Evolutionary conservation across 2,797 vertebrate species (phyloP).

Genomic region (Coendou prehensilis): DNA sequence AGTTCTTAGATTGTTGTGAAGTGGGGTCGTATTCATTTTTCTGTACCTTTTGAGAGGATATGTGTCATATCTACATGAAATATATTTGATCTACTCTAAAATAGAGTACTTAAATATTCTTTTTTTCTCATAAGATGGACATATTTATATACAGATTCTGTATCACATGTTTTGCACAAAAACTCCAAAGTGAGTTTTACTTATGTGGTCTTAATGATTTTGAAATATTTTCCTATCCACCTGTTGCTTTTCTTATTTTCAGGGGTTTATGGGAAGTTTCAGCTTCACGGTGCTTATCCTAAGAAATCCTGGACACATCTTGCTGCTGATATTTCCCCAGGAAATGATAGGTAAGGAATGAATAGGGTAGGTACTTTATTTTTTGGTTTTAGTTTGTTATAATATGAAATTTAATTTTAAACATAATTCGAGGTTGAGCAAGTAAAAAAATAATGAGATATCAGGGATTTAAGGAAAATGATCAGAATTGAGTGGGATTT

Average conservation of each 20-base stretch:
- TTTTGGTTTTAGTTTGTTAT: slow-evolving; percentile 41
- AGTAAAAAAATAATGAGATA: not conserved
- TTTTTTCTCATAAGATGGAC: not conserved
- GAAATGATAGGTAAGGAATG: slow-evolving; percentile 89
- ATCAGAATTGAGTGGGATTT: not conserved
- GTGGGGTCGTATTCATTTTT: not conserved
- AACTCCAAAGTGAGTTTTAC: not conserved
- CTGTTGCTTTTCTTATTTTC: slow-evolving; percentile 70
- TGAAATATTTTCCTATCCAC: not conserved
- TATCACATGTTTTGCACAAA: not conserved
- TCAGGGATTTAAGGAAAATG: not conserved
- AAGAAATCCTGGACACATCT: slow-evolving; percentile 88
- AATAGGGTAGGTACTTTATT: not conserved
- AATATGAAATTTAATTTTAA: slow-evolving; percentile 45
- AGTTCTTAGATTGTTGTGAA: not conserved
- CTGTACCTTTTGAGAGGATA: not conserved
- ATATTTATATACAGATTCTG: not conserved
- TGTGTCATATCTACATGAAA: not conserved
- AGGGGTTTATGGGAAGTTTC: slow-evolving; percentile 89
- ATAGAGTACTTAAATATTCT: not conserved
- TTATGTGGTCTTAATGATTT: not conserved
- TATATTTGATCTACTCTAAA: slow-evolving; percentile 2
- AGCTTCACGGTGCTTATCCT: slow-evolving; percentile 88
- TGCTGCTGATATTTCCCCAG: slow-evolving; percentile 84
- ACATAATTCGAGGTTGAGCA: not conserved